Conservation (phyloP, 2,113 vertebrate species). For the Rhinichthys klamathensis region DNA sequence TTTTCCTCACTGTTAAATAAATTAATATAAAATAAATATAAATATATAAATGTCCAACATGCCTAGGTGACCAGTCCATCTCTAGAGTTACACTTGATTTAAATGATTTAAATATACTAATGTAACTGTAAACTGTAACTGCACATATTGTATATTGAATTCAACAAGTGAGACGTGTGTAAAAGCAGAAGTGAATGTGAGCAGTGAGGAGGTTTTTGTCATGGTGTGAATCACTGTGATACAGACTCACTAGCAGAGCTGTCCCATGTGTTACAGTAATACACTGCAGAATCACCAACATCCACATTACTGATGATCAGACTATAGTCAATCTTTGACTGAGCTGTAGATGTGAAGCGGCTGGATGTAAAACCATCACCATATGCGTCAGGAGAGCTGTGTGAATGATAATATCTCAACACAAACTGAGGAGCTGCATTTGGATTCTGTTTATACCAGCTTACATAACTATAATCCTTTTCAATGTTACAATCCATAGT, state of each 20-base stretch:
- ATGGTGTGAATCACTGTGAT: conserved; percentile 55
- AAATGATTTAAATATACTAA: too few relatives aligned
- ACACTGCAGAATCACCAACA: conserved; percentile 66
- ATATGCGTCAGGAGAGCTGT: fast-evolving
- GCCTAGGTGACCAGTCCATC: too few relatives aligned
- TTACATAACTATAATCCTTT: not conserved
- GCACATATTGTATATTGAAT: not conserved
- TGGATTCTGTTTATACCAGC: conserved; percentile 65
- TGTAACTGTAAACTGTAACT: not conserved
- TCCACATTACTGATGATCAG: conserved; percentile 65
- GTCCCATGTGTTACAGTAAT: conserved; percentile 61
- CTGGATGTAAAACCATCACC: conserved; percentile 32
- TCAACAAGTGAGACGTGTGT: not conserved
- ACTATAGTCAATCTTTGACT: conserved; percentile 56
- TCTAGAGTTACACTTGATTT: too few relatives aligned
- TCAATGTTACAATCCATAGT: not conserved
- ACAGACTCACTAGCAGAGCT: fast-evolving
- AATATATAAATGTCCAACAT: too few relatives aligned
- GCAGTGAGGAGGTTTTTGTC: conserved; percentile 64
- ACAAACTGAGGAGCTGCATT: conserved; percentile 43
- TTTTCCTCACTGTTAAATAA: too few relatives aligned
- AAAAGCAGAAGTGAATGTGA: conserved; percentile 45
- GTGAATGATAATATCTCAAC: not conserved
- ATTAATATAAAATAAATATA: too few relatives aligned
- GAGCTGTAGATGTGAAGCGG: conserved; percentile 59